Percentiles rank a stretch among this genome's conserved stretches.
These are phyloP conservation scores for Trichonephila clavipes DNA, from an alignment of 1,140 invertebrate genomes.

Conservation along the genomic window DNA sequence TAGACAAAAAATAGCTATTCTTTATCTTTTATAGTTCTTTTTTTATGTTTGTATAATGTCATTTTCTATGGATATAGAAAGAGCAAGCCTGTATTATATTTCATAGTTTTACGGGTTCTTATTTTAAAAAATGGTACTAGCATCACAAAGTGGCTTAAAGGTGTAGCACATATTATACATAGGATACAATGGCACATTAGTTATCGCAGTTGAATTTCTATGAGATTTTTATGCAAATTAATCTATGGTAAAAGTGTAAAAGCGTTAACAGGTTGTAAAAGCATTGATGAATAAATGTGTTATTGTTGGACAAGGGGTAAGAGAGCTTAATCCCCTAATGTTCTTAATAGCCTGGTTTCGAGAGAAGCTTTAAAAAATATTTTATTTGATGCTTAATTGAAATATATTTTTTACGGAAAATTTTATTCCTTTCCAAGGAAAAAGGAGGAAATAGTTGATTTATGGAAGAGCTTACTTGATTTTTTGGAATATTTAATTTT, in stretches of 20 bases:
- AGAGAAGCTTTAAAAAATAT: background rate
- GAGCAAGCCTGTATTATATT: background rate
- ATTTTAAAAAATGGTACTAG: background rate
- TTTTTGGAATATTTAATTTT: too few relatives aligned
- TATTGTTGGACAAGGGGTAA: background rate
- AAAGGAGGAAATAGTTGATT: too few relatives aligned
- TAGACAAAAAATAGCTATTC: constrained; percentile 21
- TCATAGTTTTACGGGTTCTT: background rate
- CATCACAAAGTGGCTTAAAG: background rate
- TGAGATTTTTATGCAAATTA: background rate
- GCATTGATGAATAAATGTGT: background rate
- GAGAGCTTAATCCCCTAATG: background rate
- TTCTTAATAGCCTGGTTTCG: background rate
- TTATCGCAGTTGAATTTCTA: background rate
- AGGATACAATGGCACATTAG: background rate
- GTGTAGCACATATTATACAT: background rate
- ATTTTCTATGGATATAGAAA: background rate
- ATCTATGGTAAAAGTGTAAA: background rate
- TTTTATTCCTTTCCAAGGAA: too few relatives aligned
- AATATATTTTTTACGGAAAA: too few relatives aligned
- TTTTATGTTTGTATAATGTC: background rate
- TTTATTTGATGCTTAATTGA: too few relatives aligned
- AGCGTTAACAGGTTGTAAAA: background rate
- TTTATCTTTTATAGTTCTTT: background rate
- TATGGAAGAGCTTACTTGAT: too few relatives aligned